These are phyloP conservation scores for Nemotelus nigrinus DNA, from an alignment of 2,888 invertebrate species.

Conservation along the genomic window DNA sequence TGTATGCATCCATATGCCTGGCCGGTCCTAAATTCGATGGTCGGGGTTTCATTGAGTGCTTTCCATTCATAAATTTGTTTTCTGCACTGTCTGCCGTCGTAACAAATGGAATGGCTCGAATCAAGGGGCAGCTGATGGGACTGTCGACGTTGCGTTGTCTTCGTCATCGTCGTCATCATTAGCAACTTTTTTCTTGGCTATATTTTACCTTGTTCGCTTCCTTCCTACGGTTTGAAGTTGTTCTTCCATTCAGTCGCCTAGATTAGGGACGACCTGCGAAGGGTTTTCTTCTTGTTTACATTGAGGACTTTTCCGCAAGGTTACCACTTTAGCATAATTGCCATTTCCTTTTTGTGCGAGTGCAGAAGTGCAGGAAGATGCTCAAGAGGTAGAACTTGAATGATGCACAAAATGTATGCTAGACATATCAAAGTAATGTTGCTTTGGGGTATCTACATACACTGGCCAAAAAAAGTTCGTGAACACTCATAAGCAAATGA, in stretches of 20 bases:
- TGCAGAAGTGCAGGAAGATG: not conserved
- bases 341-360: slow-evolving; percentile 15
- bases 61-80: slow-evolving; percentile 41
- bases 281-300: slow-evolving; percentile 6
- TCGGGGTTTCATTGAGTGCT: slow-evolving; percentile 38
- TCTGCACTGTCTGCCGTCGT: slow-evolving; percentile 31
- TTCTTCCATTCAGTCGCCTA: slow-evolving; percentile 10
- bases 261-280: slow-evolving; percentile 21
- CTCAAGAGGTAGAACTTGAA: not conserved
- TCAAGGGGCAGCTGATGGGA: slow-evolving; percentile 21
- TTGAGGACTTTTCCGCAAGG: slow-evolving; percentile 44
- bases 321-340: slow-evolving; percentile 34
- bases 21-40: slow-evolving; percentile 6
- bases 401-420: not conserved
- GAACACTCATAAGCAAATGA: too few relatives aligned
- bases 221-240: not conserved
- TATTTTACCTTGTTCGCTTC: not conserved
- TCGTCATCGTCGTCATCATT: not conserved
- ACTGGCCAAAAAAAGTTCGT: too few relatives aligned
- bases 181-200: not conserved
- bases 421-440: not conserved
- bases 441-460: not conserved
- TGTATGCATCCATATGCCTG: not conserved
- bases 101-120: slow-evolving; percentile 29
- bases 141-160: not conserved